phyloP scores from a whole-genome alignment of 1,140 invertebrate genomes.

The Papilio polyxenes region DNA sequence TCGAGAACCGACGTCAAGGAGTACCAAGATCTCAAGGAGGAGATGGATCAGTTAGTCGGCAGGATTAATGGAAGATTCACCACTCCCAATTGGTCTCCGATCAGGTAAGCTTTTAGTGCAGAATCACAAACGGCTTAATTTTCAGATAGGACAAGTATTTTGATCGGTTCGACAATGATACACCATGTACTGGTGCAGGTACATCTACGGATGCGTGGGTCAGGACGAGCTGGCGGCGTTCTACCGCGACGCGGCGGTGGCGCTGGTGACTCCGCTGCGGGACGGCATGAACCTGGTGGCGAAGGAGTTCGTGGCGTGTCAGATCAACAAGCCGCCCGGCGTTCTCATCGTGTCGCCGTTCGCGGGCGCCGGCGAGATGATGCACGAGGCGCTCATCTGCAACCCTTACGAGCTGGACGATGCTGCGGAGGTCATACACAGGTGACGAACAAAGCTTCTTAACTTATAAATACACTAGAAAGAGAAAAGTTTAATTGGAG shows the following conservation, averaged over 20 bases:
- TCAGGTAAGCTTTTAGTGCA: slow-evolving; percentile 79
- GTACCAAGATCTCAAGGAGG: slow-evolving; percentile 94
- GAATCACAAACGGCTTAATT: too few relatives aligned
- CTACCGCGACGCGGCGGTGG: slow-evolving; percentile 92
- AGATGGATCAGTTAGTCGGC: slow-evolving; percentile 94
- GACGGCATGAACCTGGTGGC: slow-evolving; percentile 97
- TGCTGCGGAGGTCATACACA: slow-evolving; percentile 92
- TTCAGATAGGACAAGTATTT: too few relatives aligned
- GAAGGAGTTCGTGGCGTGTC: slow-evolving; percentile 96
- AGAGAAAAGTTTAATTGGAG: not conserved
- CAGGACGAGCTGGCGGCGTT: slow-evolving; percentile 92
- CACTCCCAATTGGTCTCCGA: slow-evolving; percentile 94
- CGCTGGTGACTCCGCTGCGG: slow-evolving; percentile 91
- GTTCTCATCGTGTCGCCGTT: slow-evolving; percentile 95
- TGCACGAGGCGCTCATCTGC: slow-evolving; percentile 94
- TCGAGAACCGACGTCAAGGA: slow-evolving; percentile 94
- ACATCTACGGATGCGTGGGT: slow-evolving; percentile 93
- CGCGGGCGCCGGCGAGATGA: slow-evolving; percentile 94
- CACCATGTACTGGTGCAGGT: slow-evolving; percentile 69
- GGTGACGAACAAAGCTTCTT: slow-evolving; percentile 66
- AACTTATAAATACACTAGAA: too few relatives aligned
- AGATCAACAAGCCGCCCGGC: slow-evolving; percentile 92
- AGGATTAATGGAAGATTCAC: slow-evolving; percentile 93
- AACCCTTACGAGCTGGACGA: slow-evolving; percentile 95
- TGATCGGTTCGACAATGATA: not conserved